A percentile compares a stretch with the other conserved stretches of the same genome.
Evolutionary conservation across 2,113 vertebrate species (phyloP).

Genomic region (Lepidiolamprologus cunningtoni): DNA sequence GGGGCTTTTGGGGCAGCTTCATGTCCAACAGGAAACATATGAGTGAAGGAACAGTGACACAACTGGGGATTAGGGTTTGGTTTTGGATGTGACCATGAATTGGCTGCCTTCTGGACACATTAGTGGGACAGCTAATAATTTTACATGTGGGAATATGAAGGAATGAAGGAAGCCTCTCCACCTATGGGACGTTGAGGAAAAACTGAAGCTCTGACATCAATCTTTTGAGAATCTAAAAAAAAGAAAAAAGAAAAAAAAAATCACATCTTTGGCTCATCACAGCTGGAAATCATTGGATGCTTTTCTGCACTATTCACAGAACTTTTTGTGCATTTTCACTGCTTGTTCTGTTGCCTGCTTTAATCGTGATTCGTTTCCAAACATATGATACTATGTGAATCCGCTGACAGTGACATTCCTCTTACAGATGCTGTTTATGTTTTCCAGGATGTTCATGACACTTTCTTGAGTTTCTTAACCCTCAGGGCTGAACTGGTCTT

Average conservation of each 20-base stretch:
- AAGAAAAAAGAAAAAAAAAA: background rate
- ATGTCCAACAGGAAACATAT: background rate
- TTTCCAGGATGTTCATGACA: constrained; percentile 21
- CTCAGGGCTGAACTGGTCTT: background rate
- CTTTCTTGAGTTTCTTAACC: background rate
- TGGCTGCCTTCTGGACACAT: constrained; percentile 13
- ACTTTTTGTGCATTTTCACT: background rate
- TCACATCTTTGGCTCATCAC: background rate
- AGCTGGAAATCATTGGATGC: background rate
- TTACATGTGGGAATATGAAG: constrained; percentile 27
- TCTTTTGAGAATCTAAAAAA: background rate
- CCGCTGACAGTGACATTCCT: background rate
- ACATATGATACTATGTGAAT: background rate
- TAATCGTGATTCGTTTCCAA: background rate
- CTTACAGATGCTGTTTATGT: background rate
- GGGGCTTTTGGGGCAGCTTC: background rate
- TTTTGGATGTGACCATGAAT: background rate
- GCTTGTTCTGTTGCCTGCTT: background rate
- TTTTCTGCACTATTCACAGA: background rate
- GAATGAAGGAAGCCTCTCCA: constrained; percentile 35
- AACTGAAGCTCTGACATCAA: constrained; percentile 29
- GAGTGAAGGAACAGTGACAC: constrained; percentile 2
- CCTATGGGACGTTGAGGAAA: constrained; percentile 23
- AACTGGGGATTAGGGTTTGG: constrained; percentile 26
- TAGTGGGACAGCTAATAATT: constrained; percentile 37